Conservation (phyloP, 2,888 invertebrate species). For the Venustoraphidia nigricollis region DNA sequence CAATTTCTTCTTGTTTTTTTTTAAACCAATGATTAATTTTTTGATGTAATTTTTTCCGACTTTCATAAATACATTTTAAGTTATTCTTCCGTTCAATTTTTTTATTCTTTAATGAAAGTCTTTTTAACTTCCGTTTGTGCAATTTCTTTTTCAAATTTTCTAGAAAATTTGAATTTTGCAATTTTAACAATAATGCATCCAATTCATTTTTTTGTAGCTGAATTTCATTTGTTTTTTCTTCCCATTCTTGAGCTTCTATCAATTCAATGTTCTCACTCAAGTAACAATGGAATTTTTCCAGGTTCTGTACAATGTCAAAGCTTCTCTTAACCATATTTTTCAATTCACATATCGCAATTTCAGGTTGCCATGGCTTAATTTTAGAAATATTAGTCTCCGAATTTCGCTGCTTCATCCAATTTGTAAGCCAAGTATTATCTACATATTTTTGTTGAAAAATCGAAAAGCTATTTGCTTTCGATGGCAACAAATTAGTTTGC, state of each 20-base stretch:
- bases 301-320: constrained; percentile 21
- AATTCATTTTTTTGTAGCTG: constrained; percentile 32
- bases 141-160: constrained; percentile 28
- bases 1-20: constrained; percentile 43
- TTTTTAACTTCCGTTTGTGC: constrained; percentile 30
- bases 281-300: constrained; percentile 26
- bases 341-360: constrained; percentile 12
- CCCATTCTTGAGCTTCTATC: constrained; percentile 39
- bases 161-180: constrained; percentile 29
- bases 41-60: constrained; percentile 34
- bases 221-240: constrained; percentile 30
- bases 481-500: too few species aligned
- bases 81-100: constrained; percentile 29
- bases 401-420: too few species aligned
- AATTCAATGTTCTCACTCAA: constrained; percentile 29
- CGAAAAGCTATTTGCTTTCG: too few species aligned
- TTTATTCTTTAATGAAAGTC: constrained; percentile 31
- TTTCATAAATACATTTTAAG: constrained; percentile 26
- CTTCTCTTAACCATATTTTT: constrained; percentile 21
- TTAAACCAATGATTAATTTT: constrained; percentile 52
- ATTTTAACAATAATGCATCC: constrained; percentile 23
- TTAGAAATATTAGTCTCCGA: constrained; percentile 12
- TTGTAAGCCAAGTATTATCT: too few species aligned
- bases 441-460: too few species aligned
- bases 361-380: constrained; percentile 2